Evolutionary conservation across 1,140 invertebrate genomes (phyloP).

Genomic region (Philopotamus ludificatus): DNA sequence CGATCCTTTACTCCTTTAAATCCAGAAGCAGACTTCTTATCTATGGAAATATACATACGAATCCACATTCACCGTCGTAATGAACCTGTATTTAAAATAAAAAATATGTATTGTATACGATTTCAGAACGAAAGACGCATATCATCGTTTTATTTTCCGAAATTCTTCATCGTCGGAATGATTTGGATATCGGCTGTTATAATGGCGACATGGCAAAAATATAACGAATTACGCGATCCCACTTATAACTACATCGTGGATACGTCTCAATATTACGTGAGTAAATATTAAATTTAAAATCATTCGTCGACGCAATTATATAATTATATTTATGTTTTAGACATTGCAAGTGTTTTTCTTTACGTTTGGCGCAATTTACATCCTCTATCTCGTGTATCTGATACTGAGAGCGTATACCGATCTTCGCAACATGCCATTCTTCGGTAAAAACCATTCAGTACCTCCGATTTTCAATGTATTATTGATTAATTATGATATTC

Average conservation of each 20-base stretch:
- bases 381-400: constrained; percentile 81
- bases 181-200: constrained; percentile 86
- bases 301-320: no score
- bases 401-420: constrained; percentile 90
- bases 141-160: constrained; percentile 87
- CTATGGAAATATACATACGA: no score
- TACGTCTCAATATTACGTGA: constrained; percentile 85
- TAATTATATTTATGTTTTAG: no score
- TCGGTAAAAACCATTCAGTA: constrained; percentile 78
- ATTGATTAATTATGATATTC: no score
- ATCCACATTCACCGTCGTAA: no score
- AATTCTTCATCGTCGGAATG: constrained; percentile 82
- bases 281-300: constrained; percentile 40
- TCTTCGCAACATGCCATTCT: constrained; percentile 93
- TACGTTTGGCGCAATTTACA: constrained; percentile 78
- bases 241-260: constrained; percentile 90
- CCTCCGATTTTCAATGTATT: no score
- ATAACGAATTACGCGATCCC: constrained; percentile 85
- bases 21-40: no score
- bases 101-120: constrained; percentile 3
- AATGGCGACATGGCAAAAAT: constrained; percentile 85
- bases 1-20: no score
- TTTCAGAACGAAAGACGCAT: constrained; percentile 83
- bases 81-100: no score
- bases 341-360: constrained; percentile 87